phyloP scores from a whole-genome alignment of 2,888 invertebrate genomes.

The Tholera decimalis region DNA sequence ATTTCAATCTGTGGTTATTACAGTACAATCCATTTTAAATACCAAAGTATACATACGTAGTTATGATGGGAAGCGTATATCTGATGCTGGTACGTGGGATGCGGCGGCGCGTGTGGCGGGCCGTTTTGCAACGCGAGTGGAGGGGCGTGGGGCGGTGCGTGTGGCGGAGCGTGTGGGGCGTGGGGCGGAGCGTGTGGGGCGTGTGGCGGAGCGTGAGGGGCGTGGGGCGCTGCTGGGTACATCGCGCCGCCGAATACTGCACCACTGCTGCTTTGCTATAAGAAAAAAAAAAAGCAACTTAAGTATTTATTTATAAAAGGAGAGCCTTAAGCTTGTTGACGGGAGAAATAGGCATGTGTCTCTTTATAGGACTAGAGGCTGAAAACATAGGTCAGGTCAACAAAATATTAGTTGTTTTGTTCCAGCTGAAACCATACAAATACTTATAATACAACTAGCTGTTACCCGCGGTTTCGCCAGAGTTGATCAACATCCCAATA shows the following conservation, averaged over 20 bases:
- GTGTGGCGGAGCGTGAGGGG: constrained; percentile 49
- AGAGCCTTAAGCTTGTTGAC: too few relatives aligned
- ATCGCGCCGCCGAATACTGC: constrained; percentile 80
- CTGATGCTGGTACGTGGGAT: constrained; percentile 77
- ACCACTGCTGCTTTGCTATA: constrained; percentile 74
- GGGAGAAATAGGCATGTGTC: too few relatives aligned
- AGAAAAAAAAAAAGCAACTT: neutral
- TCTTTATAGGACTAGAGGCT: too few relatives aligned
- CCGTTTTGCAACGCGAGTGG: constrained; percentile 74
- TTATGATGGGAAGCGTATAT: constrained; percentile 84
- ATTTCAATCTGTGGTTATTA: too few relatives aligned
- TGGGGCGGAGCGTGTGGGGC: constrained; percentile 58
- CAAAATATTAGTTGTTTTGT: too few relatives aligned
- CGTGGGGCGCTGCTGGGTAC: constrained; percentile 66
- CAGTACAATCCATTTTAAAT: too few relatives aligned
- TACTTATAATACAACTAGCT: too few relatives aligned
- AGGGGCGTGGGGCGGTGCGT: constrained; percentile 62
- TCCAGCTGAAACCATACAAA: too few relatives aligned
- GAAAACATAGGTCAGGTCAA: too few relatives aligned
- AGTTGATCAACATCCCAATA: too few relatives aligned
- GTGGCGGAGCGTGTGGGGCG: constrained; percentile 3
- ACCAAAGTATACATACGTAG: constrained; percentile 70
- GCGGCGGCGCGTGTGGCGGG: constrained; percentile 65
- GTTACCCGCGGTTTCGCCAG: too few relatives aligned
- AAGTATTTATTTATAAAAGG: too few relatives aligned